Base-by-base conservation (phyloP, 2,113 vertebrate genomes). In the Formicarius rufipectus region DNA sequence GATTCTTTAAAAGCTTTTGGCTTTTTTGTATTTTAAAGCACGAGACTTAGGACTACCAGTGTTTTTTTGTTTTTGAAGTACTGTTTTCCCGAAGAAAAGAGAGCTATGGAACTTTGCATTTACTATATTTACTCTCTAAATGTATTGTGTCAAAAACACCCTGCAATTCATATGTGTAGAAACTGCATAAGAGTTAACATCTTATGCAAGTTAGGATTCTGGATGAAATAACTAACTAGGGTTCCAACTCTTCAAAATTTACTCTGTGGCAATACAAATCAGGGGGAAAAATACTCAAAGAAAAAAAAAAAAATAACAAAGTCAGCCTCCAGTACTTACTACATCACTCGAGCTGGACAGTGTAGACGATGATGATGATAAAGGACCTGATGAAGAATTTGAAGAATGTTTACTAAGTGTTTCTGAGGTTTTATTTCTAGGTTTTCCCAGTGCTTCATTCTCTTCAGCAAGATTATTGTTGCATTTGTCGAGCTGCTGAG, bases 381-480 rank as follows among this genome's bases (percentile, higher is more conserved):
- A 98, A 33, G 98, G 98, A 52, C 99, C 98, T 72, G 99, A 99
- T 58, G 99, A 99, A 88, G 98, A 99, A 71, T 99, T 99, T 84
- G 99, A 99, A 96, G 99, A 99, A 87, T 98, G 98, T 98, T 99
- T 99, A 98, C 98, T 98, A 95, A 98, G 98, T 19, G 98, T 97
- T 91, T 98, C 92, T 97, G 98, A 96, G 96, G 97, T 96, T 97
- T 98, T 97, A 98, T 98, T 88, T 98, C 98, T 98, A 94, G 97
- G 95, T 94, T 98, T 98, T 91, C 97, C 97, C 87, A 97, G 96
- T 64, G 98, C 94, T 96, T 98, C 97, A 44, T 79, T 98, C 83
- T 98, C 98, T 96, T 99, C 99, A 33, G 98, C 97, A 63, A 99
- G 96, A 76, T 99, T 99, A 98, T 99, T 99, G 98, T 99, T 99